Evolutionary conservation across 2,113 vertebrate genomes (phyloP).

Genomic region (Paratilapia polleni): DNA sequence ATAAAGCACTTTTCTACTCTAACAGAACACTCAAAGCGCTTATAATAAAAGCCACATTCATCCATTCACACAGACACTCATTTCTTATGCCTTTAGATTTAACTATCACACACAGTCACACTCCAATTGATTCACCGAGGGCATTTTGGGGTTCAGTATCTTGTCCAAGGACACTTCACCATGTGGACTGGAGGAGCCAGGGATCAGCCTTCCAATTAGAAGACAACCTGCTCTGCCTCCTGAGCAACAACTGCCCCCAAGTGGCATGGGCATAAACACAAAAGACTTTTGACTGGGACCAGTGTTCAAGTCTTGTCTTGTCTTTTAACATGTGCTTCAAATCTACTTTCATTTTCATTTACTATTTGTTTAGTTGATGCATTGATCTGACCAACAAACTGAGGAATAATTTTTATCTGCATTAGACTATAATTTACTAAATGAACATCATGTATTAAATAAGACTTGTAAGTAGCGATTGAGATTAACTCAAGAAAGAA

Average conservation of each 20-base stretch:
- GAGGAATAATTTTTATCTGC: accelerated
- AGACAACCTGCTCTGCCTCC: not conserved
- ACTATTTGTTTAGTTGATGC: accelerated
- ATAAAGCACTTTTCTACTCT: not conserved
- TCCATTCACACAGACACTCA: not conserved
- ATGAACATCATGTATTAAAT: not conserved
- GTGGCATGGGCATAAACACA: not conserved
- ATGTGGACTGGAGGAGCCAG: not conserved
- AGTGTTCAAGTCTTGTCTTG: too few species aligned
- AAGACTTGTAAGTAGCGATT: not conserved
- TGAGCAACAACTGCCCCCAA: not conserved
- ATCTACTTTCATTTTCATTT: not conserved
- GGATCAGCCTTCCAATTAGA: too few species aligned
- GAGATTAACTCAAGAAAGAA: too few species aligned
- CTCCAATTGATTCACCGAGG: not conserved
- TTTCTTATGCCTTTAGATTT: not conserved
- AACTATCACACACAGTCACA: not conserved
- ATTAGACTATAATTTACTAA: not conserved
- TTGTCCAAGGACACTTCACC: not conserved
- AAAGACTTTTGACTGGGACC: not conserved
- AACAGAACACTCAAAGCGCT: accelerated
- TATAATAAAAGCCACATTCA: not conserved
- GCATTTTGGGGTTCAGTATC: not conserved
- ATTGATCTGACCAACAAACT: not conserved
- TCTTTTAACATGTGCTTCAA: not conserved